These are phyloP conservation scores for Ophraella communa DNA, from an alignment of 2,888 invertebrate genomes.

Conservation along the genomic window DNA sequence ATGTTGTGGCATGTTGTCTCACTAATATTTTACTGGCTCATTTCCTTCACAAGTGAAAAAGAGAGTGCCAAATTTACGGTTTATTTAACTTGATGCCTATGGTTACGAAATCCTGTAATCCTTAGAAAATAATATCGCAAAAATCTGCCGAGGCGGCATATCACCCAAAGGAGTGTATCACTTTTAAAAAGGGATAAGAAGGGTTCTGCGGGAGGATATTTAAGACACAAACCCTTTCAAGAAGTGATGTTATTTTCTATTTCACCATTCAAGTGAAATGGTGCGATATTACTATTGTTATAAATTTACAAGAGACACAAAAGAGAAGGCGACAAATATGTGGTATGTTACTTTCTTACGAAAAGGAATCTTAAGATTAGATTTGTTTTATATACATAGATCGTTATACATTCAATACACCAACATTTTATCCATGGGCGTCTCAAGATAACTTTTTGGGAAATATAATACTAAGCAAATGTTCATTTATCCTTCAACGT, in stretches of 20 bases:
- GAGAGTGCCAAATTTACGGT: conserved; percentile 29
- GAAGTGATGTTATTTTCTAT: conserved; percentile 37
- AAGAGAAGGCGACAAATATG: conserved; percentile 18
- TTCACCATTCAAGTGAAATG: conserved; percentile 31
- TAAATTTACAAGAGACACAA: conserved; percentile 23
- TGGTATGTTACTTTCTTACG: background rate
- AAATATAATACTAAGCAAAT: no score
- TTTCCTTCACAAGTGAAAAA: conserved; percentile 17
- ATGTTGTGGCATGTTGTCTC: background rate
- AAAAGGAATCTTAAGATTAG: background rate
- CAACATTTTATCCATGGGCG: background rate
- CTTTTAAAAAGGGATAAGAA: conserved; percentile 41
- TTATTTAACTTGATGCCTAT: conserved; percentile 32
- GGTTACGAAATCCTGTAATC: conserved; percentile 35
- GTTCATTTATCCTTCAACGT: no score
- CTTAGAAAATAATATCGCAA: conserved; percentile 28
- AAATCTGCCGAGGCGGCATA: conserved; percentile 33
- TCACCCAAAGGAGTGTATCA: conserved; percentile 32
- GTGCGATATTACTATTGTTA: conserved; percentile 23
- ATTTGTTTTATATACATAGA: background rate
- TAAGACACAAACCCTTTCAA: conserved; percentile 42
- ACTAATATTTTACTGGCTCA: background rate
- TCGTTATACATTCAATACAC: background rate
- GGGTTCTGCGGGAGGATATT: conserved; percentile 36
- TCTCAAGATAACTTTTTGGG: no score